Conservation (phyloP, 1,140 invertebrate species). For the Apis florea region DNA sequence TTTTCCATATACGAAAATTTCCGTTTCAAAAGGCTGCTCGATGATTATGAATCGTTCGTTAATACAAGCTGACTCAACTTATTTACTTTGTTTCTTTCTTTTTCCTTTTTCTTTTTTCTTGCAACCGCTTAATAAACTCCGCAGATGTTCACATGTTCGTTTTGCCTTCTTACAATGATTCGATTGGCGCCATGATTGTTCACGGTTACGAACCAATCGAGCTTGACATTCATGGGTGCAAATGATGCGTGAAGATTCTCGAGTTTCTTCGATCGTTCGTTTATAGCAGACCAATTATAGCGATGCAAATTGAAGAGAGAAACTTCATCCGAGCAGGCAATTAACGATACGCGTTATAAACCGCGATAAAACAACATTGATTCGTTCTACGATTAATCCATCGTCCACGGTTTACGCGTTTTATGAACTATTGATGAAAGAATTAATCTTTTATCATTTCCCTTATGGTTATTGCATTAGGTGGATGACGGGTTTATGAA, state of each 20-base stretch:
- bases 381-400: neutral
- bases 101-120: neutral
- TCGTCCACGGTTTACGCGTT: neutral
- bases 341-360: neutral
- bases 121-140: neutral
- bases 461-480: neutral
- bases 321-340: neutral
- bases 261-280: slow-evolving; percentile 10
- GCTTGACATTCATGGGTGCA: slow-evolving; percentile 42
- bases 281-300: neutral
- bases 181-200: slow-evolving; percentile 30
- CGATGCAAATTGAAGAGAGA: neutral
- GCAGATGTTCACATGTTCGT: neutral
- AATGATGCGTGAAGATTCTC: slow-evolving; percentile 34
- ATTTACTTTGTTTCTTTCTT: neutral
- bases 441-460: neutral
- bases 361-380: neutral
- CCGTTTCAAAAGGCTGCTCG: neutral
- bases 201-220: slow-evolving; percentile 29
- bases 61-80: neutral
- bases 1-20: neutral
- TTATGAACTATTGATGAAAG: neutral
- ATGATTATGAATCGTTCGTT: neutral
- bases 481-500: too few relatives aligned
- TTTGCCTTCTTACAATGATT: slow-evolving; percentile 24